Base-by-base conservation (phyloP, 2,797 vertebrate genomes). In the Anomalospiza imberbis region DNA sequence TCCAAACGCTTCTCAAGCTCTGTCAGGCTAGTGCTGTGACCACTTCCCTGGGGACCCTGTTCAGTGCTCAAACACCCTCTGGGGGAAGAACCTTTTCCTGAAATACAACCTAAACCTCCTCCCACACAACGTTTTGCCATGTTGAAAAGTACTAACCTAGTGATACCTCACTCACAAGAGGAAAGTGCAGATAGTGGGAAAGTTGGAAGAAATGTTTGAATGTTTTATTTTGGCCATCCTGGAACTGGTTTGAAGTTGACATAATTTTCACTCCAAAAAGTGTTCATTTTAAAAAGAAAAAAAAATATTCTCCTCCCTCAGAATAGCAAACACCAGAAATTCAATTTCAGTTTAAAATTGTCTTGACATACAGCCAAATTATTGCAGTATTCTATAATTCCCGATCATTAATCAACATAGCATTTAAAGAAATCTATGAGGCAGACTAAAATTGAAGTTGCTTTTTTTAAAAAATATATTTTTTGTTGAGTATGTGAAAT, bases 51-150 rank as follows among this genome's bases (percentile, higher is more conserved):
- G 7, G 38, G 4, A n/a, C 8, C 13, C 38, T 40, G 17, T 26
- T 42, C 38, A 53, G 7, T 6, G 11, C 11, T 5, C 20, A 66
- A 1, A 1, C 12, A 51, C 12, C 5, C 4, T 40, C 20, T 34
- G 17, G n/a, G 6, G 3, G 10, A 67, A 60, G 8, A 67, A 53
- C 0, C 3, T 47, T 31, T 16, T 11, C 29, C n/a, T 60, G 55
- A 67, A 34, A 61, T 31, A 15, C 31, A 36, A 1, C 5, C 6
- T 8, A 34, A 60, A 44, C 16, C 5, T 47, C 4, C 4, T 6
- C 16, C 16, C 10, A 42, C 21, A 22, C 20, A 36, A 16, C 12
- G 19, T 53, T 17, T 28, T 22, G 17, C 12, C 20, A 2, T 15
- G 24, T 7, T 72, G 28, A 70, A 76, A 80, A 67, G 2, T 22